A percentile compares a stretch with the other conserved stretches of the same genome.
Evolutionary conservation across 1,140 invertebrate genomes (phyloP).

Genomic region (Drosophila bipectinata): DNA sequence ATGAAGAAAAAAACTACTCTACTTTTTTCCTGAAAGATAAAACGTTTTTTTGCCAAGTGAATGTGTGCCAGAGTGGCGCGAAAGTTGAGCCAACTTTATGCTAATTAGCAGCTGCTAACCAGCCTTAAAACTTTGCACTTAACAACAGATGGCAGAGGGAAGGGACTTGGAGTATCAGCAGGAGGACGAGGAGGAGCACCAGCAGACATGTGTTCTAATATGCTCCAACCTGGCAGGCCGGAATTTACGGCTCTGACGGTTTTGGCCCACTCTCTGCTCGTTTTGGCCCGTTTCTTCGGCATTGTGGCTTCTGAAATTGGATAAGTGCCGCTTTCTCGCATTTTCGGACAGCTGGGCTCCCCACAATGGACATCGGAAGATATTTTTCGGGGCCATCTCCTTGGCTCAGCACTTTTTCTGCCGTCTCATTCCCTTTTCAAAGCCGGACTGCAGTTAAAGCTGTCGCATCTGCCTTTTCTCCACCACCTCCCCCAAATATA

Average conservation of each 20-base stretch:
- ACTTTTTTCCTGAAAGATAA: not conserved
- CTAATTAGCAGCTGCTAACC: constrained; percentile 72
- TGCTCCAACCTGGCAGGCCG: constrained; percentile 21
- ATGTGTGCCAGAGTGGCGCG: constrained; percentile 28
- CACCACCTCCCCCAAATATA: not conserved
- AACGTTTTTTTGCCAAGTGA: constrained; percentile 21
- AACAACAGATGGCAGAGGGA: constrained; percentile 23
- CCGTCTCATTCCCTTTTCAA: constrained; percentile 22
- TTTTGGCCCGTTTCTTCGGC: constrained; percentile 6
- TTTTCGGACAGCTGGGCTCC: constrained; percentile 37
- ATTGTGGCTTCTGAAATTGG: constrained; percentile 23
- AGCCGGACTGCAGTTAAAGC: constrained; percentile 22
- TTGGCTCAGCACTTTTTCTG: constrained; percentile 34
- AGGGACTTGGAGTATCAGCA: not conserved
- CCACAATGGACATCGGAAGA: constrained; percentile 32
- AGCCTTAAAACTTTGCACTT: constrained; percentile 59
- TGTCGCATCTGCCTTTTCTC: constrained; percentile 32
- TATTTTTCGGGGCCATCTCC: constrained; percentile 12
- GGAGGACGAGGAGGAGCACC: not conserved
- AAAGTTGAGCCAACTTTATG: constrained; percentile 69
- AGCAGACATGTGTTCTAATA: constrained; percentile 43
- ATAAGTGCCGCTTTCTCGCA: constrained; percentile 35
- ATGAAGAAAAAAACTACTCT: not conserved
- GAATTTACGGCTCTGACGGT: constrained; percentile 21
- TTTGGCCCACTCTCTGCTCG: not conserved